These are phyloP conservation scores for Psilanteris sp. DNA, from an alignment of 1,140 invertebrate species.

Conservation along the genomic window DNA sequence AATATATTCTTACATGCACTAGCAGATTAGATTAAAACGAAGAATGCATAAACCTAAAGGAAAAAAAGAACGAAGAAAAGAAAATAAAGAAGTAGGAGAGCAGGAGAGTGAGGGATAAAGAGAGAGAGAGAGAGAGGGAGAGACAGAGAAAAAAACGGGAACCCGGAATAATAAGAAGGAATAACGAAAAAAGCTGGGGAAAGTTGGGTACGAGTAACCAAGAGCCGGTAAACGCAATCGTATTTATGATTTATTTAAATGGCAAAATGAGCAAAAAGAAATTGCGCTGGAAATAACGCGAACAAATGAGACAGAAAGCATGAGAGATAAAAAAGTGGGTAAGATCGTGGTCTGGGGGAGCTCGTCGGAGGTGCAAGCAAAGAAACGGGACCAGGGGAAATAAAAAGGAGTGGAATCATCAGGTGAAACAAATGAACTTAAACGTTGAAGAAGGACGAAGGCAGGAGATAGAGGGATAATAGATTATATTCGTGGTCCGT, in stretches of 20 bases:
- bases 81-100: too few species aligned
- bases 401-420: conserved; percentile 52
- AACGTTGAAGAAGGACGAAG: conserved; percentile 25
- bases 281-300: conserved; percentile 53
- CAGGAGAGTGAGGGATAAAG: too few species aligned
- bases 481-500: conserved; percentile 69
- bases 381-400: conserved; percentile 14
- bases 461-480: conserved; percentile 66
- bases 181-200: conserved; percentile 33
- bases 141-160: too few species aligned
- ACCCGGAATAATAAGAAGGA: too few species aligned
- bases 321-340: conserved; percentile 47
- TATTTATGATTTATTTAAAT: conserved; percentile 79
- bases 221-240: conserved; percentile 69
- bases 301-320: conserved; percentile 57
- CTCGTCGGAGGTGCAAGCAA: background rate
- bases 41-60: conserved; percentile 71
- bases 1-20: conserved; percentile 79
- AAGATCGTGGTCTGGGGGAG: conserved; percentile 24
- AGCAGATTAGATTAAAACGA: conserved; percentile 79
- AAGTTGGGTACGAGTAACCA: conserved; percentile 54
- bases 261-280: conserved; percentile 59
- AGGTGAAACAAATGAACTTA: conserved; percentile 62
- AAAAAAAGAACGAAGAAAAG: conserved; percentile 19
- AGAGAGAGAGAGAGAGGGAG: too few species aligned